Conservation (phyloP, 2,797 vertebrate genomes). For the Xiphophorus birchmanni region DNA sequence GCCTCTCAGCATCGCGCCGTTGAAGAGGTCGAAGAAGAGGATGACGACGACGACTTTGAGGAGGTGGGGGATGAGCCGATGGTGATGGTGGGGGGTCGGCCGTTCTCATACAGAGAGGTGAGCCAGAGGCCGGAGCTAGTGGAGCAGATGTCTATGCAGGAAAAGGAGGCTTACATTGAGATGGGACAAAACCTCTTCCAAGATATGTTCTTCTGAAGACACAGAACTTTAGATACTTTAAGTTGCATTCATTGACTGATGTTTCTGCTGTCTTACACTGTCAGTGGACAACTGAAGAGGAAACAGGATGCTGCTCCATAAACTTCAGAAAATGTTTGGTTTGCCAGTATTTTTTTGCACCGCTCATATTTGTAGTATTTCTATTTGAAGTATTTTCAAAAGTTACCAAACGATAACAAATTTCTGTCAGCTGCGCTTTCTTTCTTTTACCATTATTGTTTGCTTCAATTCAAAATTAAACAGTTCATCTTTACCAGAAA, state of each 20-base stretch:
- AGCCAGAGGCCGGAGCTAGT: constrained; percentile 94
- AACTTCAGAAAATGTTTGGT: constrained; percentile 8
- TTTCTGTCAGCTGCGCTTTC: constrained; percentile 27
- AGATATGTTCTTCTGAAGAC: constrained; percentile 87
- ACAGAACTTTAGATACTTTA: not conserved
- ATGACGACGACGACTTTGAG: constrained; percentile 90
- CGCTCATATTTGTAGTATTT: constrained; percentile 36
- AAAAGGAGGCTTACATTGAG: constrained; percentile 96
- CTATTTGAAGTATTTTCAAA: constrained; percentile 40
- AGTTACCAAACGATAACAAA: constrained; percentile 2
- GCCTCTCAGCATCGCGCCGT: constrained; percentile 22
- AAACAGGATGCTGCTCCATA: constrained; percentile 31
- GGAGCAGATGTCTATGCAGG: constrained; percentile 92
- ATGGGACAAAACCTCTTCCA: constrained; percentile 96
- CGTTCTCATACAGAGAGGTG: constrained; percentile 90
- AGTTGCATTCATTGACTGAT: not conserved
- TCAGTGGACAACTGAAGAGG: not conserved
- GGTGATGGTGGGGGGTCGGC: constrained; percentile 89
- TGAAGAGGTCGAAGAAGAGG: constrained; percentile 86
- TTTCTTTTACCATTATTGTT: not conserved
- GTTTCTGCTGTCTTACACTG: not conserved
- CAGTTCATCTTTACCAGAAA: not conserved
- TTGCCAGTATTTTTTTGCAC: constrained; percentile 41
- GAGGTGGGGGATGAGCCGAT: constrained; percentile 91
- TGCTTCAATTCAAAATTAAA: constrained; percentile 1